Conservation (phyloP, 2,113 vertebrate species). For the Caloenas nicobarica region DNA sequence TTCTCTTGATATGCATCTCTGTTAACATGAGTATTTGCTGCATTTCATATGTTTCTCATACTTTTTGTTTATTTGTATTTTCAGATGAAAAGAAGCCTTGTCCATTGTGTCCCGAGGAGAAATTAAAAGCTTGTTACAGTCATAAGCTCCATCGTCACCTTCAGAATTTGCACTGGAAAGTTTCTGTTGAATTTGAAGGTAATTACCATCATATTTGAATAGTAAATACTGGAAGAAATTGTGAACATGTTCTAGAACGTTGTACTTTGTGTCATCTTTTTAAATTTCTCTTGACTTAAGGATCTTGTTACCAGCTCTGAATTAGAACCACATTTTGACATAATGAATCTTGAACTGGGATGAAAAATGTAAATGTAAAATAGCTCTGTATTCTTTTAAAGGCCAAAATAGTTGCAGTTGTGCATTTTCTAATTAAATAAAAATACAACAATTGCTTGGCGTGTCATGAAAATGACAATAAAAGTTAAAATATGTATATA, state of each 20-base stretch:
- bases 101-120: constrained; percentile 92
- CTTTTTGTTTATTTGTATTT: not conserved
- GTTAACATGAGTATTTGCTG: not conserved
- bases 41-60: not conserved
- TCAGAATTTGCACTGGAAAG: constrained; percentile 97
- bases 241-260: not conserved
- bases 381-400: not conserved
- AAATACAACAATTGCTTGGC: not conserved
- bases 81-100: constrained; percentile 87
- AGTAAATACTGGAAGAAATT: not conserved
- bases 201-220: not conserved
- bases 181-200: constrained; percentile 97
- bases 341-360: not conserved
- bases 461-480: not conserved
- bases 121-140: constrained; percentile 89
- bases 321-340: not conserved
- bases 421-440: not conserved
- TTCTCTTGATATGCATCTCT: not conserved
- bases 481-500: not conserved
- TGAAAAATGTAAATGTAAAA: not conserved
- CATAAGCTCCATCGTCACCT: constrained; percentile 92
- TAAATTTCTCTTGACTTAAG: not conserved
- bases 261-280: not conserved
- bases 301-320: not conserved
- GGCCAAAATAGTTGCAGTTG: not conserved